These are phyloP conservation scores for Rotaria macrura DNA, from an alignment of 2,888 invertebrate genomes.

Conservation along the genomic window DNA sequence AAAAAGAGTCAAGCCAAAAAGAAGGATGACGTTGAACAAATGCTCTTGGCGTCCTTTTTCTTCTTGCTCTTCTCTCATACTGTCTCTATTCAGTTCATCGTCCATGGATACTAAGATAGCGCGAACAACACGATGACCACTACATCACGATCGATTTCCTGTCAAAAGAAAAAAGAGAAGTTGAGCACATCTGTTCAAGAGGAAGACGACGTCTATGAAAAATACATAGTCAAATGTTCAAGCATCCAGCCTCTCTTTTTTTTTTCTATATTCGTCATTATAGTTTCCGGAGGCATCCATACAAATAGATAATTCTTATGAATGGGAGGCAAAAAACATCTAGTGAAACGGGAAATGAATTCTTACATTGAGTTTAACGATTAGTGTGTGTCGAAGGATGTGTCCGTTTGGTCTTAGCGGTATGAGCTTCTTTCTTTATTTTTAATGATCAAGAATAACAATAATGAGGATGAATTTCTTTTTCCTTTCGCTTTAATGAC, in stretches of 20 bases:
- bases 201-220: too few species aligned
- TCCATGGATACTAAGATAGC: neutral
- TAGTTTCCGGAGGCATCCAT: neutral
- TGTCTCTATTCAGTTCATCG: neutral
- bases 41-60: neutral
- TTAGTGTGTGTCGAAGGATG: neutral
- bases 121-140: neutral
- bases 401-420: neutral
- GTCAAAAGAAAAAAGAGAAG: too few species aligned
- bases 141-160: neutral
- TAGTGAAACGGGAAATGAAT: neutral
- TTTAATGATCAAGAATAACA: neutral
- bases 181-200: too few species aligned
- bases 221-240: too few species aligned
- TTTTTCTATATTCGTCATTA: neutral
- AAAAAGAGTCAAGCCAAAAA: neutral
- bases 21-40: neutral
- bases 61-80: neutral
- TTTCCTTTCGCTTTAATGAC: neutral
- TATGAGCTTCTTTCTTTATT: neutral
- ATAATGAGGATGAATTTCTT: neutral
- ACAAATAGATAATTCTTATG: neutral
- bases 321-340: neutral
- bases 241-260: too few species aligned
- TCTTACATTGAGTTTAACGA: neutral